Conservation (phyloP, 1,140 invertebrate species). For the Drosophila serrata region DNA sequence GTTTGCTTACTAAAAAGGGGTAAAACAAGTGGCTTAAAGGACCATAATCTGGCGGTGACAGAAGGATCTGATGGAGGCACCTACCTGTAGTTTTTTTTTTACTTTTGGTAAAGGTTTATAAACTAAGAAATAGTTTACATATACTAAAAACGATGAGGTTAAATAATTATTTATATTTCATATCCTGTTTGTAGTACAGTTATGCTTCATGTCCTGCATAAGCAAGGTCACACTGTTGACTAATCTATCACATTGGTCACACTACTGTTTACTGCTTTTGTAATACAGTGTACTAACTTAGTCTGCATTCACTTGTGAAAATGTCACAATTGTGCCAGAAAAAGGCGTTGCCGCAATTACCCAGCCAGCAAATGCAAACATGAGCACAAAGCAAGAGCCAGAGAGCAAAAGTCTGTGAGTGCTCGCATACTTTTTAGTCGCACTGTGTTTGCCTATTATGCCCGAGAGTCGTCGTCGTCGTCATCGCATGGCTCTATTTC, state of each 20-base stretch:
- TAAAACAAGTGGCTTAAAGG: constrained; percentile 31
- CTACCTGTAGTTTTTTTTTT: neutral
- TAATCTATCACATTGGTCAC: neutral
- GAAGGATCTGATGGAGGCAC: constrained; percentile 2
- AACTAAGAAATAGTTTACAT: neutral
- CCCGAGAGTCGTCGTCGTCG: constrained; percentile 37
- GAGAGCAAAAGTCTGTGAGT: constrained; percentile 32
- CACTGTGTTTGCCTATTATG: constrained; percentile 68
- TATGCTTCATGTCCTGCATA: too few relatives aligned
- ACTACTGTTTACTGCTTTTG: neutral
- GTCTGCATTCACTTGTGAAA: constrained; percentile 43
- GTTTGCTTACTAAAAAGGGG: constrained; percentile 17
- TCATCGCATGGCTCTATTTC: constrained; percentile 71
- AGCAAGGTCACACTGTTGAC: neutral
- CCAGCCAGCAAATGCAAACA: constrained; percentile 42
- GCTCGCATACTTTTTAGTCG: constrained; percentile 59
- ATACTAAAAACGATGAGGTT: neutral
- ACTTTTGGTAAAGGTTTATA: neutral
- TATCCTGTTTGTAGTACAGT: neutral
- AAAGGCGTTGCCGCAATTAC: constrained; percentile 79
- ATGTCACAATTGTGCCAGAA: constrained; percentile 70
- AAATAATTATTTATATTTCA: neutral
- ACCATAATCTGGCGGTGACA: constrained; percentile 32
- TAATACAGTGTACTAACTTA: neutral
- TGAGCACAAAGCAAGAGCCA: constrained; percentile 18